Conservation (phyloP, 2,888 invertebrate genomes). For the Eustalomyia histrio region DNA sequence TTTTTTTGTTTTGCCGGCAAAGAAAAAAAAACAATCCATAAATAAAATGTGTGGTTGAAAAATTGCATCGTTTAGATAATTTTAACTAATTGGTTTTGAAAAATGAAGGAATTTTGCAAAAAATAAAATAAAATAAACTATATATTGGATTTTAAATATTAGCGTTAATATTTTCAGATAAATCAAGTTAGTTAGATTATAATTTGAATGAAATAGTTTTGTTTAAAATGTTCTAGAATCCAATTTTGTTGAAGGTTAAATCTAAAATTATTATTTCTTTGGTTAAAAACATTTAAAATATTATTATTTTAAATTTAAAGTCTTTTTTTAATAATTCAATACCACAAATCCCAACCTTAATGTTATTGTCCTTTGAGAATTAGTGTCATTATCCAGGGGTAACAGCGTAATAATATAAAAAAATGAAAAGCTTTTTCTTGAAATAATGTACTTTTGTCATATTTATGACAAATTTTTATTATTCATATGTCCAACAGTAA, state of each 20-base stretch:
- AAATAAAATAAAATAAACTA: no score
- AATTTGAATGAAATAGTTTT: no score
- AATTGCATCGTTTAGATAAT: slow-evolving; percentile 35
- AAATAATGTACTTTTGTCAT: slow-evolving; percentile 66
- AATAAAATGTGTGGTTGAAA: slow-evolving; percentile 10
- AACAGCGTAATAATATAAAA: slow-evolving; percentile 28
- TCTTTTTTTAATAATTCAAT: slow-evolving; percentile 2
- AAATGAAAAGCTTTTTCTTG: slow-evolving; percentile 44
- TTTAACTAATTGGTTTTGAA: slow-evolving; percentile 22
- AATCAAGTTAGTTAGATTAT: no score
- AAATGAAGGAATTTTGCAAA: background rate
- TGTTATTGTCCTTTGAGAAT: slow-evolving; percentile 64
- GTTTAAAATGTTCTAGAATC: no score
- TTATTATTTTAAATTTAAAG: no score
- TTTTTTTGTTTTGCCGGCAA: no score
- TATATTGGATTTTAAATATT: no score
- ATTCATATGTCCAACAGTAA: slow-evolving; percentile 61
- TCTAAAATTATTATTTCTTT: no score
- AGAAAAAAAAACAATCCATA: background rate
- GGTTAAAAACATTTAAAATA: no score
- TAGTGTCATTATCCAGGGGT: slow-evolving; percentile 45
- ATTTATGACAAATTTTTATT: slow-evolving; percentile 67
- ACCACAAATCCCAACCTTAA: slow-evolving; percentile 62
- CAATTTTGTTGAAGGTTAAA: no score
- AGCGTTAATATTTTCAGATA: no score